Evolutionary conservation across 2,888 invertebrate species (phyloP).

Genomic region (Eugnorisma glareosa): DNA sequence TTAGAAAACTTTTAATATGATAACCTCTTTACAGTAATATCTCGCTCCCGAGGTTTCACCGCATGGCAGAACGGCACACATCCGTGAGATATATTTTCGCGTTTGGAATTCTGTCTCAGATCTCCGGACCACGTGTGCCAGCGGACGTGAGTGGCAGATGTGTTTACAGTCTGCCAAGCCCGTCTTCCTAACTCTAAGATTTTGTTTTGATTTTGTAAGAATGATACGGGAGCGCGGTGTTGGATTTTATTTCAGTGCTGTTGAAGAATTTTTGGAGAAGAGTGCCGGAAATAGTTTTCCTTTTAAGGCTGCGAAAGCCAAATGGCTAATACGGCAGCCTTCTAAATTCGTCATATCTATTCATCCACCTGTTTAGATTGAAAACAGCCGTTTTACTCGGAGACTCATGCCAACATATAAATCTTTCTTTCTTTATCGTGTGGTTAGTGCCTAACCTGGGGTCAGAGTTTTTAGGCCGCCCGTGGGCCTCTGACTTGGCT

Average conservation of each 20-base stretch:
- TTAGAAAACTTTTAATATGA: not conserved
- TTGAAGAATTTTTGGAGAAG: not conserved
- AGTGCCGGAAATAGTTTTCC: not conserved
- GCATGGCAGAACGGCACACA: conserved; percentile 19
- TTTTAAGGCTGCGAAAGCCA: not conserved
- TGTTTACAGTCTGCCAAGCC: conserved; percentile 55
- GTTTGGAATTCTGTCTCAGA: conserved; percentile 49
- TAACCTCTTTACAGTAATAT: not conserved
- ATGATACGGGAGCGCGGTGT: conserved; percentile 13
- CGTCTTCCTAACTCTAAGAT: conserved; percentile 45
- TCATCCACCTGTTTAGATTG: not conserved
- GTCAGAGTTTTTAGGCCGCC: too few relatives aligned
- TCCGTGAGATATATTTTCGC: conserved; percentile 46
- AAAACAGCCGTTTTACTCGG: not conserved
- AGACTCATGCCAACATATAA: too few relatives aligned
- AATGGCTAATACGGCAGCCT: not conserved
- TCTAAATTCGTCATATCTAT: not conserved
- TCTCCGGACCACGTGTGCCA: conserved; percentile 44
- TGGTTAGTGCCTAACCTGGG: too few relatives aligned
- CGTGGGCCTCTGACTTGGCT: too few relatives aligned
- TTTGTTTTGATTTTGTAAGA: conserved; percentile 59
- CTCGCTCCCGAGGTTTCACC: conserved; percentile 10
- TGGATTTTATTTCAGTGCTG: conserved; percentile 25
- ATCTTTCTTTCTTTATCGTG: too few relatives aligned
- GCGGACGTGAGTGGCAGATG: conserved; percentile 68